These are phyloP conservation scores for Xestia ashworthii DNA, from an alignment of 2,888 invertebrate species.

Conservation along the genomic window DNA sequence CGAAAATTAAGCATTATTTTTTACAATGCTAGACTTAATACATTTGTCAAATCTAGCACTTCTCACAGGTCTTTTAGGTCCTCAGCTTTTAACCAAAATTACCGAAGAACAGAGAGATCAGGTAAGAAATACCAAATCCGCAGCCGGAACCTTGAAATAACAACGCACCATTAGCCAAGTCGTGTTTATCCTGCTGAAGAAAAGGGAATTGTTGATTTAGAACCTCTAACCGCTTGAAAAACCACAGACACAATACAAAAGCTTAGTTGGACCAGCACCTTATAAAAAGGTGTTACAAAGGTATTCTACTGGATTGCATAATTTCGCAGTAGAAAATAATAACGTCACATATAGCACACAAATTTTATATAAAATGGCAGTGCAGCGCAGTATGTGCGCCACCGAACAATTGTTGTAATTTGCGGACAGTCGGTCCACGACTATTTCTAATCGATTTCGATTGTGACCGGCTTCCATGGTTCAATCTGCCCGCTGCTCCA, in stretches of 20 bases:
- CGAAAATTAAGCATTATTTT: background rate
- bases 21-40: background rate
- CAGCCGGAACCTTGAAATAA: slow-evolving; percentile 78
- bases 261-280: slow-evolving; percentile 25
- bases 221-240: slow-evolving; percentile 71
- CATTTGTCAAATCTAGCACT: background rate
- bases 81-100: slow-evolving; percentile 40
- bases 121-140: slow-evolving; percentile 64
- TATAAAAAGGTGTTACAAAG: slow-evolving; percentile 39
- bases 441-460: slow-evolving; percentile 85
- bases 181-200: slow-evolving; percentile 76
- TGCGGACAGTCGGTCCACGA: slow-evolving; percentile 76
- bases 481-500: slow-evolving; percentile 77
- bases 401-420: slow-evolving; percentile 83
- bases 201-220: slow-evolving; percentile 82
- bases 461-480: slow-evolving; percentile 77
- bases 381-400: slow-evolving; percentile 29
- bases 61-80: background rate
- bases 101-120: slow-evolving; percentile 49
- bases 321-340: slow-evolving; percentile 37
- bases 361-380: slow-evolving; percentile 46
- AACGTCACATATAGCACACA: slow-evolving; percentile 33
- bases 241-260: slow-evolving; percentile 59
- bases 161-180: slow-evolving; percentile 81
- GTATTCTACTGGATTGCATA: slow-evolving; percentile 1